A percentile compares a stretch with the other conserved stretches of the same genome.
Evolutionary conservation across 2,113 vertebrate species (phyloP).

Genomic region (Erythrolamprus reginae): DNA sequence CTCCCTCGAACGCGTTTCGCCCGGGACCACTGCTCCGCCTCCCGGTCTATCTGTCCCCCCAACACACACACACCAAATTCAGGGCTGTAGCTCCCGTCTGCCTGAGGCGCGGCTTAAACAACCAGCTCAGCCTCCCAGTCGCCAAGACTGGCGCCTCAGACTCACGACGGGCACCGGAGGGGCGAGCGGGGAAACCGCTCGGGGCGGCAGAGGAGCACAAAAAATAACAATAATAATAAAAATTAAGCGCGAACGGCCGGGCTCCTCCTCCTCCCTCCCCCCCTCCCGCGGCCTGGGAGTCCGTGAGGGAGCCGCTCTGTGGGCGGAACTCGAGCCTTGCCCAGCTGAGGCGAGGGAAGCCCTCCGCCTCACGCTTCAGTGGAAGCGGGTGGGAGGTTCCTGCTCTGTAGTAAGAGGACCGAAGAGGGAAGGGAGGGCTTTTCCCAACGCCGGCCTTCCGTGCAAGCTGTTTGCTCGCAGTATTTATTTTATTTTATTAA

Average conservation of each 20-base stretch:
- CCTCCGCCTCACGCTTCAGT: background rate
- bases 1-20: background rate
- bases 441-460: background rate
- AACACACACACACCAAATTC: no score
- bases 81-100: background rate
- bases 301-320: background rate
- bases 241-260: background rate
- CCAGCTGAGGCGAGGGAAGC: background rate
- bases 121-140: background rate
- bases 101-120: background rate
- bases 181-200: background rate
- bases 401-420: no score
- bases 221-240: no score
- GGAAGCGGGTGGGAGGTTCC: background rate
- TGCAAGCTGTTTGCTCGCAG: background rate
- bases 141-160: background rate
- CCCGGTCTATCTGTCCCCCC: background rate
- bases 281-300: background rate
- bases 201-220: background rate
- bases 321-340: background rate
- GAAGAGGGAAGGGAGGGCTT: background rate
- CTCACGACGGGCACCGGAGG: background rate
- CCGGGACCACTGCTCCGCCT: background rate
- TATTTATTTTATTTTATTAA: no score
- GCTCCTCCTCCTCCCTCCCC: background rate